phyloP scores from a whole-genome alignment of 2,888 invertebrate species.

The Pollenia griseotomentosa region DNA sequence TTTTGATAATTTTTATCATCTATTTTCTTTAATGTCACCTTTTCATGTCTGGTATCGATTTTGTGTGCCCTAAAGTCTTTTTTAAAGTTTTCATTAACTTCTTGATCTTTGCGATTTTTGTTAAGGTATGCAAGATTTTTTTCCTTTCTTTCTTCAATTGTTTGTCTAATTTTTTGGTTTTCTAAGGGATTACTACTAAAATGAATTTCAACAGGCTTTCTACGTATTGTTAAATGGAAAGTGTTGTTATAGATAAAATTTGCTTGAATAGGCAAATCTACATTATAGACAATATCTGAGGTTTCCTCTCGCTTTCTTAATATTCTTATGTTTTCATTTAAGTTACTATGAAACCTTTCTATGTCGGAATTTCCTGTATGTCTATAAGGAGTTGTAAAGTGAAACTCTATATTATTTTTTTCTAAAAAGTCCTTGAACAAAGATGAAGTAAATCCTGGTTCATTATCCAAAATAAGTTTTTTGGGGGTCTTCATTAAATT shows the following conservation, averaged over 20 bases:
- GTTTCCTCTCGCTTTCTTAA: conserved; percentile 1
- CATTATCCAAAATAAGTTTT: background rate
- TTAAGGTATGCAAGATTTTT: conserved; percentile 26
- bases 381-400: background rate
- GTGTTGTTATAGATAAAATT: conserved; percentile 20
- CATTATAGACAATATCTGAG: background rate
- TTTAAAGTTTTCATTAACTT: conserved; percentile 10
- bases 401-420: background rate
- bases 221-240: background rate
- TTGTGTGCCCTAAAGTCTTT: conserved; percentile 28
- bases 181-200: background rate
- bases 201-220: background rate
- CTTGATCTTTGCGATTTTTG: conserved; percentile 19
- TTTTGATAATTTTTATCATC: background rate
- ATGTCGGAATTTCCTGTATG: background rate
- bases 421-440: background rate
- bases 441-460: background rate
- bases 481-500: conserved; percentile 2
- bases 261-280: conserved; percentile 15
- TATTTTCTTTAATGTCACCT: background rate
- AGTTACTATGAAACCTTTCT: background rate
- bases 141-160: background rate
- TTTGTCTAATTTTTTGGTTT: conserved; percentile 4
- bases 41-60: conserved; percentile 6
- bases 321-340: conserved; percentile 1